Conservation (phyloP, 2,888 invertebrate species). For the Choristoneura rosaceana region DNA sequence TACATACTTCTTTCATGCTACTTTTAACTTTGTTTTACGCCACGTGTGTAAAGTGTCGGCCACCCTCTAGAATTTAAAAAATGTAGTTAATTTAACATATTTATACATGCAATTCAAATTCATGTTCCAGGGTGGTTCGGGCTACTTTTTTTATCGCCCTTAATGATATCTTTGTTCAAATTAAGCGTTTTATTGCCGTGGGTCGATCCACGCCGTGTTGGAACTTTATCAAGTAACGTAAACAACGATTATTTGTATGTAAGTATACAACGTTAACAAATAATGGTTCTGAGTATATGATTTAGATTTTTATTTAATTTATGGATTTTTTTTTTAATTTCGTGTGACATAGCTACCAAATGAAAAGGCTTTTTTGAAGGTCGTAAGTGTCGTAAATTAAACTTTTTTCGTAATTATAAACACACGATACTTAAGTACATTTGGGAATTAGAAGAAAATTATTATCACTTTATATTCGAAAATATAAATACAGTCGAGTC, state of each 20-base stretch:
- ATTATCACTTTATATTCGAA: too few species aligned
- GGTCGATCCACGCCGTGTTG: conserved; percentile 23
- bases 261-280: background rate
- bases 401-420: too few species aligned
- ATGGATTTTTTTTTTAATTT: too few species aligned
- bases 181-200: conserved; percentile 37
- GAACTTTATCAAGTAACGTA: conserved; percentile 11
- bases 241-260: conserved; percentile 9
- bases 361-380: too few species aligned
- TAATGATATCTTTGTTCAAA: conserved; percentile 40
- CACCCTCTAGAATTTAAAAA: conserved; percentile 31
- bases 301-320: background rate
- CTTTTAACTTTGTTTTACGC: background rate
- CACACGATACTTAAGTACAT: too few species aligned
- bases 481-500: too few species aligned
- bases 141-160: conserved; percentile 32
- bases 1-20: too few species aligned
- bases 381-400: too few species aligned
- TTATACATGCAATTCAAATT: conserved; percentile 30
- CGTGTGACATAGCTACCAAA: too few species aligned
- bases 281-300: background rate
- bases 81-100: conserved; percentile 38
- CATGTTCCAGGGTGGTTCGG: conserved; percentile 29
- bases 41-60: background rate
- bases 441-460: too few species aligned